These are phyloP conservation scores for Gonocerus acuteangulatus DNA, from an alignment of 2,888 invertebrate genomes.

Conservation along the genomic window DNA sequence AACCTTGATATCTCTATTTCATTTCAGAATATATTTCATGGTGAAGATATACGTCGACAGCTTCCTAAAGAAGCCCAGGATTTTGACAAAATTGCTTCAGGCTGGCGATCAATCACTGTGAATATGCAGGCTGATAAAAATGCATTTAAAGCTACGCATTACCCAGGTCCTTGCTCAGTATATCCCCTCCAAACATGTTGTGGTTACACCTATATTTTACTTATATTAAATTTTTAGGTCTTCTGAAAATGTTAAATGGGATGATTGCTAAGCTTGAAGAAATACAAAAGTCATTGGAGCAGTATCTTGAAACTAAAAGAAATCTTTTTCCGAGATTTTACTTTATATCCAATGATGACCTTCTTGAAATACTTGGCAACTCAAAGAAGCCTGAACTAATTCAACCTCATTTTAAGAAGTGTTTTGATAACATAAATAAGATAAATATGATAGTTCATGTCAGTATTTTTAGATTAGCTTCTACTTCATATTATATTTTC, in stretches of 20 bases:
- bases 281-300: slow-evolving; percentile 74
- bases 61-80: slow-evolving; percentile 66
- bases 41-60: slow-evolving; percentile 80
- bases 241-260: slow-evolving; percentile 59
- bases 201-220: neutral
- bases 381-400: slow-evolving; percentile 74
- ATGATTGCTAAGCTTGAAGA: slow-evolving; percentile 70
- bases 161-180: slow-evolving; percentile 40
- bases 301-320: slow-evolving; percentile 82
- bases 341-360: slow-evolving; percentile 69
- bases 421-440: slow-evolving; percentile 77
- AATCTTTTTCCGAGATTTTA: slow-evolving; percentile 78
- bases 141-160: slow-evolving; percentile 57
- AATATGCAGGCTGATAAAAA: slow-evolving; percentile 49
- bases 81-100: slow-evolving; percentile 63
- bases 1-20: too few species aligned
- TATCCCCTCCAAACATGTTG: too few species aligned
- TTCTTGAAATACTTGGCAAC: slow-evolving; percentile 51
- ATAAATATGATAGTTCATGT: slow-evolving; percentile 58
- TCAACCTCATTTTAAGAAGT: slow-evolving; percentile 78
- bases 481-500: too few species aligned
- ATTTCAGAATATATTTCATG: slow-evolving; percentile 66
- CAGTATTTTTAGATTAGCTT: slow-evolving; percentile 38
- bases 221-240: slow-evolving; percentile 41
- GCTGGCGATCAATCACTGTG: slow-evolving; percentile 61